Base-by-base conservation (phyloP, 2,888 invertebrate genomes). In the Pachycephus smyrnensis region DNA sequence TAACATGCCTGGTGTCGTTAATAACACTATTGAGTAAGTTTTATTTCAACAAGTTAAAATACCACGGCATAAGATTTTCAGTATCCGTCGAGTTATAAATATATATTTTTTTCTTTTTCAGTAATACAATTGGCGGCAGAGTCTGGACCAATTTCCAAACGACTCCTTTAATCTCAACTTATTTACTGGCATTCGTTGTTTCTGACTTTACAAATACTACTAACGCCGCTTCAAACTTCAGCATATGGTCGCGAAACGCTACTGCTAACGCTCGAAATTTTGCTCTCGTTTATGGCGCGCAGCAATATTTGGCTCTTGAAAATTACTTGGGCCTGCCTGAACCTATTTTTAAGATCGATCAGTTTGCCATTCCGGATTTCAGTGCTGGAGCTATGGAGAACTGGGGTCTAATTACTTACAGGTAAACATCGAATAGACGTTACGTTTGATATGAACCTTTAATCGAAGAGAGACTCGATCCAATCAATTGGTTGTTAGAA, bases 381-480 rank as follows among this genome's bases (percentile, higher is more conserved):
- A 96, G 97, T 77, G 96, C 97, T 81, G 98, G 98, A 84, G 98
- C 99, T 77, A 99, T 99, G 98, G 98, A 99, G 92, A 99, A 99
- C 92, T 99, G 99, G 99, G 99, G 99, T 23, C 88, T 95, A 40
- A 93, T 95, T 4, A 91, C 90, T 4, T 92, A 89, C 40, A 55
- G 40, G 37, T n/a, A 74, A 55, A 23, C 23, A 23, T 55, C 23
- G 23, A 23, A 40, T 23, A 40, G 37, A 23, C 15, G 4, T 9
- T 23, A 40, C 23, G 15, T 23, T 37, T 12, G 12, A 37, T 12
- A 37, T 37, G 37, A 12, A 12, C 12, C 37, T 12, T 3, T 12
- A 37, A 40, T 35, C 4, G 4, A 40, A 4, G 4, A 15, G 15
- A 40, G 15, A 37, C 4, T 4, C 0, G 12, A 37, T 37, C 37